Evolutionary conservation across 2,113 vertebrate genomes (phyloP), one percentile per base, ranked within the genome.

Genomic region (Chaetops frenatus): DNA sequence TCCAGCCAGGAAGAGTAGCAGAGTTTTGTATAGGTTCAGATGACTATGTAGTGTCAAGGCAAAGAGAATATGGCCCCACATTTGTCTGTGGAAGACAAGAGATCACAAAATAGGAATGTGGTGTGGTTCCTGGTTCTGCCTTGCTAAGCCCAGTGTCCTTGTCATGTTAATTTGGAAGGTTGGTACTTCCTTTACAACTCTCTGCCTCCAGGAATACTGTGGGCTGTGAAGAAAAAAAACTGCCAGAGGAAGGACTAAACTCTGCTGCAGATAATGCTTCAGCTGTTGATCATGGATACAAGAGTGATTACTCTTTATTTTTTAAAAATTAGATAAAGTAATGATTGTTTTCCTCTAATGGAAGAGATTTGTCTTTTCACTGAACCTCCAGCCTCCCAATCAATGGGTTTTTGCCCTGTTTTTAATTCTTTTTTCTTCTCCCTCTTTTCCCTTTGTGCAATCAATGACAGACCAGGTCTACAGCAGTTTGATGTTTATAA

Each of bases 401-500:
- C 54, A 56, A 18, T 10, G 7, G 42, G 42, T 54, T 22, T 76
- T 38, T 16, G 2, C 22, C 21, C 1, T 13, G 7, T 7, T 24
- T 53, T 35, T 64, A 62, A 47, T 72, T 65, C 24, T 27, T 42
- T n/a, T 44, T 31, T 24, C 25, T 54, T 33, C 8, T 6, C 2
- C 2, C 21, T 24, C 27, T n/a, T 31, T 61, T 48, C n/a, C 10
- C 7, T 22, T 78, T 72, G 62, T 35, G 74, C 54, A 71, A 86
- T 89, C 84, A 91, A 72, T 78, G 64, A 11, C 70, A 66, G 78
- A 29, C 38, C 78, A 64, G 61, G 78, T 86, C 76, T 95, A 53
- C 38, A 74, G 91, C 81, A 79, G 80, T 92, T 86, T 91, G 95
- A 91, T 95, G 77, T 97, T 96, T 97, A 94, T 92, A 81, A 95